phyloP scores from a whole-genome alignment of 2,797 vertebrate species.

The Manis crassicaudata region DNA sequence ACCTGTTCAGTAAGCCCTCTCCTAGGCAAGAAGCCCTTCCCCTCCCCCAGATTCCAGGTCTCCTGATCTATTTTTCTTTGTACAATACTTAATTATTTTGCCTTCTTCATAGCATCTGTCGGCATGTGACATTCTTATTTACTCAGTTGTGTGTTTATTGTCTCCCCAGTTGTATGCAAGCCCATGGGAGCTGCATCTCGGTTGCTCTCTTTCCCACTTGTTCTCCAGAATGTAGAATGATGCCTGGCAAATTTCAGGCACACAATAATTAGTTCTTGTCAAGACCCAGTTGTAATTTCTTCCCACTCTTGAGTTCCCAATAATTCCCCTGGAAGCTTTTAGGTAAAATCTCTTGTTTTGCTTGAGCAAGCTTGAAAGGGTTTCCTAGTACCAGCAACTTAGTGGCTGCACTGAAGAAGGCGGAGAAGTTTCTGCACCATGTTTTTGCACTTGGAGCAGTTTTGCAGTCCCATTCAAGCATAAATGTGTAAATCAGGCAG shows the following conservation, averaged over 20 bases:
- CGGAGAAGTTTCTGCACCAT: background rate
- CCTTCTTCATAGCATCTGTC: background rate
- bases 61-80: slow-evolving; percentile 2
- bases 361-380: background rate
- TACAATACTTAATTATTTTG: background rate
- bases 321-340: background rate
- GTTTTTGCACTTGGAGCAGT: background rate
- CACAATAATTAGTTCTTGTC: slow-evolving; percentile 9
- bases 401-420: background rate
- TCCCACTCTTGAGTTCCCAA: background rate
- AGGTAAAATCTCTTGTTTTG: slow-evolving; percentile 16
- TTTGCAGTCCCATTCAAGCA: background rate
- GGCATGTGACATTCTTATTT: background rate
- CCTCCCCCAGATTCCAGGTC: background rate
- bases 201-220: background rate
- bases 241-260: background rate
- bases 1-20: background rate
- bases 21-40: background rate
- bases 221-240: background rate
- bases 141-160: background rate
- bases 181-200: background rate
- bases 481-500: background rate
- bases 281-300: background rate
- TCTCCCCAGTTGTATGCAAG: background rate
- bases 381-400: background rate